Percentiles rank a stretch among this genome's conserved stretches.
Conservation (phyloP, 1,140 invertebrate genomes). For the Coenobita brevimanus region DNA sequence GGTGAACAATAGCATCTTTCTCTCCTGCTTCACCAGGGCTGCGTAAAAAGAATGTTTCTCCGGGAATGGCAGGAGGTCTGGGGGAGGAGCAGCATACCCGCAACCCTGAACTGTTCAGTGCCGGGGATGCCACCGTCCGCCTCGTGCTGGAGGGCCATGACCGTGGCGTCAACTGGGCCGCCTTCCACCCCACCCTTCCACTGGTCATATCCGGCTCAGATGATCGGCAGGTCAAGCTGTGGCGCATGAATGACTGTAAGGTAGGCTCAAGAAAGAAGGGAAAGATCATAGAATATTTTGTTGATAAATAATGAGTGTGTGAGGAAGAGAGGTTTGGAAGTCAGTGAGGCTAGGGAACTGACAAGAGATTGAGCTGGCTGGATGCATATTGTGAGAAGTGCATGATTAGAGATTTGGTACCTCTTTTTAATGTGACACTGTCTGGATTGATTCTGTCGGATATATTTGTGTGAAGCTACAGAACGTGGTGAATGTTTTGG, state of each 20-base stretch:
- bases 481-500: too few species aligned
- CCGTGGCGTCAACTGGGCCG: constrained; percentile 98
- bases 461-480: too few species aligned
- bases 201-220: constrained; percentile 98
- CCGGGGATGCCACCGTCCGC: constrained; percentile 97
- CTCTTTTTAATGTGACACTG: too few species aligned
- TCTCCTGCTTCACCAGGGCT: constrained; percentile 77
- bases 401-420: too few species aligned
- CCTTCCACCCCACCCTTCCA: constrained; percentile 95
- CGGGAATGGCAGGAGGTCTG: constrained; percentile 80
- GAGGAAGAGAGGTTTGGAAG: too few species aligned
- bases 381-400: too few species aligned
- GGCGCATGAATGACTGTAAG: constrained; percentile 99
- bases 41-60: constrained; percentile 97
- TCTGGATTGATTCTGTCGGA: too few species aligned
- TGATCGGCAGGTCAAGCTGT: constrained; percentile 97
- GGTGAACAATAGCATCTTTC: not conserved
- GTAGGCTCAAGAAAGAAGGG: constrained; percentile 73
- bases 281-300: too few species aligned
- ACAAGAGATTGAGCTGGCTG: too few species aligned
- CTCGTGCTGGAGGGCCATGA: constrained; percentile 98
- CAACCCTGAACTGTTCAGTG: constrained; percentile 95
- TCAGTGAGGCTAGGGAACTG: too few species aligned
- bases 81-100: constrained; percentile 63
- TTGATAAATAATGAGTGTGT: too few species aligned